Evolutionary conservation across 2,113 vertebrate species (phyloP), one percentile per base, ranked within the genome.

Genomic region (Cyprinodon brontotheroides): DNA sequence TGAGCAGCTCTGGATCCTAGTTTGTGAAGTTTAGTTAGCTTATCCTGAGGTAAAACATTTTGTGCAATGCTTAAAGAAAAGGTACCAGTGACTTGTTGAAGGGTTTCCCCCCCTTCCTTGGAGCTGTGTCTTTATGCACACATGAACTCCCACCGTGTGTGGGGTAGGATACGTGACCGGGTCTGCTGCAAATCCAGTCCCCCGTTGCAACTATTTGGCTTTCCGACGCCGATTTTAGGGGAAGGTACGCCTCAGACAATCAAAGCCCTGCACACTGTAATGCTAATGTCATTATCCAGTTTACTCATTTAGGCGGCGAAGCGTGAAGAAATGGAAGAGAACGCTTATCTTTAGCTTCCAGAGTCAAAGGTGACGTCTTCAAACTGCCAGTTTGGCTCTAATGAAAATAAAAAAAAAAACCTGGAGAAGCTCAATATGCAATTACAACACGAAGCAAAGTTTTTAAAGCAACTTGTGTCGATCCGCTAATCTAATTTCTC

Each of bases 21-120:
- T 84, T 57, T 88, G 79, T 78, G 73, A 77, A 79, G 74, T 82
- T 84, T 67, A 74, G 75, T 87, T 87, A 68, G 81, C 72, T 88
- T 68, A 81, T 91, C 91, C 91, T 91, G 91, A 92, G 91, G 91
- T 91, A 84, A 88, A 89, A 89, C 74, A 86, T 80, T 68, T 82
- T 88, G 90, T 92, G 89, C 85, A 80, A 86, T 78, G 86, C 71
- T 81, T 82, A 74, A 85, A 79, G 72, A 73, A 77, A 74, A 79
- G 45, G 77, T 39, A 69, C 40, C 40, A 39, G 76, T 81, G 77
- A 85, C 74, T 65, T 0, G 53, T 61, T 36, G 69, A 47, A 68
- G 77, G 57, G 39, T 68, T 41, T 53, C 20, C 61, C 84, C 61
- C 14, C 61, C 70, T 68, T 53, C 7, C 59, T 73, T 29, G 29